Conservation (phyloP, 2,113 vertebrate species). For the Zapus hudsonius region DNA sequence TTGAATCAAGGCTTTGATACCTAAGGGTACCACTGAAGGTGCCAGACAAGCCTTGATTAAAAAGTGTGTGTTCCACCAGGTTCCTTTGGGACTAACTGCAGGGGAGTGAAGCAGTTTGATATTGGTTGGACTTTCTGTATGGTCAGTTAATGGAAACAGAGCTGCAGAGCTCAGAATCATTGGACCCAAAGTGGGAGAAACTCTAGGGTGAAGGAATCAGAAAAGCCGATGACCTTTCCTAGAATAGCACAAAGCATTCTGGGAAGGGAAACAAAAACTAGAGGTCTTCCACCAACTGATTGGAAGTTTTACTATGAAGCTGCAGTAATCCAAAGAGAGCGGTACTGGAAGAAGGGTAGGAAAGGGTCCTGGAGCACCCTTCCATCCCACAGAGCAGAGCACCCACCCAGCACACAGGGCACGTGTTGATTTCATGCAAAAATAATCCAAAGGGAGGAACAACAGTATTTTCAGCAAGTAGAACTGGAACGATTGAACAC, state of each 20-base stretch:
- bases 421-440: background rate
- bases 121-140: background rate
- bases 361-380: too few species aligned
- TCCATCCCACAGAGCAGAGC: too few species aligned
- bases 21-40: accelerated
- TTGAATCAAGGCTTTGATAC: background rate
- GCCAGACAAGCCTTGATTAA: background rate
- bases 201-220: accelerated
- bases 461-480: background rate
- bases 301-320: background rate
- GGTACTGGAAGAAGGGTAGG: background rate
- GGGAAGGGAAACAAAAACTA: background rate
- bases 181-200: background rate
- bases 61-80: background rate
- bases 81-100: too few species aligned
- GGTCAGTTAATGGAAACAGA: background rate
- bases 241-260: background rate
- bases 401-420: too few species aligned
- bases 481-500: background rate
- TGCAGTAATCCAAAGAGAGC: background rate
- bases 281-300: background rate
- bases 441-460: background rate
- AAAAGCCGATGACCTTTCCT: background rate
- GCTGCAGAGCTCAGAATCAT: background rate
- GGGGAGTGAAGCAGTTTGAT: background rate